Evolutionary conservation across 2,888 invertebrate genomes (phyloP).

Genomic region (Andrena hattorfiana): DNA sequence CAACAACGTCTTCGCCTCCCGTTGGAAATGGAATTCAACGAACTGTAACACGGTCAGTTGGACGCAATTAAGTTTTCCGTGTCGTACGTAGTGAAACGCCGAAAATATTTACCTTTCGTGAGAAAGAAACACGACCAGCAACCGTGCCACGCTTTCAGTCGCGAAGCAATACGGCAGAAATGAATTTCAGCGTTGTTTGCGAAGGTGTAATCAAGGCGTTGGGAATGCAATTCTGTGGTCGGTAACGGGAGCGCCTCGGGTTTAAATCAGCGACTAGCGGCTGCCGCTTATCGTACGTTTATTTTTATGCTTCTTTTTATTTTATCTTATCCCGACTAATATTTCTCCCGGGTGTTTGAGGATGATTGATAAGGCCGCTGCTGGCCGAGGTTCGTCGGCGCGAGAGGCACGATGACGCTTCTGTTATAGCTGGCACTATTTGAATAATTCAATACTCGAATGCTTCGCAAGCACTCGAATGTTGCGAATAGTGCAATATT

Average conservation of each 20-base stretch:
- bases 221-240: constrained; percentile 34
- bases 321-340: constrained; percentile 61
- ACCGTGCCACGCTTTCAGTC: too few species aligned
- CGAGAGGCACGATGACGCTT: too few species aligned
- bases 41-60: not conserved
- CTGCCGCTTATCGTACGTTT: constrained; percentile 56
- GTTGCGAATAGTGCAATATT: too few species aligned
- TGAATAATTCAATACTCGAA: too few species aligned
- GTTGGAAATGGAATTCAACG: not conserved
- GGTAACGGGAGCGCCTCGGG: constrained; percentile 23
- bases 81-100: not conserved
- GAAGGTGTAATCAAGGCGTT: constrained; percentile 16
- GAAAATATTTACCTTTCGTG: constrained; percentile 24
- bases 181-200: constrained; percentile 39
- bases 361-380: constrained; percentile 56
- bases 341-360: constrained; percentile 63
- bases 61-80: constrained; percentile 1
- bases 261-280: constrained; percentile 48
- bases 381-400: constrained; percentile 18
- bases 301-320: constrained; percentile 54
- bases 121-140: not conserved
- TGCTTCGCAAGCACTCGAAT: too few species aligned
- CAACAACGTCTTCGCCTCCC: not conserved
- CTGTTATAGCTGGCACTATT: too few species aligned
- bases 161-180: not conserved